These are phyloP conservation scores for Laticauda laticaudata DNA, from an alignment of 2,113 vertebrate species.

Conservation along the genomic window DNA sequence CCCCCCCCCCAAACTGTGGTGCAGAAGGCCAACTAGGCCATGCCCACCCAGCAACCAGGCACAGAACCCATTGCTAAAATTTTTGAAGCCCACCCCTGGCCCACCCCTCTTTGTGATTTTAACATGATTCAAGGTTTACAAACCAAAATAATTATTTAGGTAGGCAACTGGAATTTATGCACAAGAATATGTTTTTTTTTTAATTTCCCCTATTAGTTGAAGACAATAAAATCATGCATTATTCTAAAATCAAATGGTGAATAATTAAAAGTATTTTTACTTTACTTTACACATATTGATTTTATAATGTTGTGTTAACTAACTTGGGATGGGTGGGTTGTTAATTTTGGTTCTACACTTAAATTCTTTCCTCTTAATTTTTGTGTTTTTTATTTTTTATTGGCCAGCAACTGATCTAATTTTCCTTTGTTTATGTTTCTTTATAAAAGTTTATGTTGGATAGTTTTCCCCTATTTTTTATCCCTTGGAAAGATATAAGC, in stretches of 20 bases:
- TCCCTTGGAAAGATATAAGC: neutral
- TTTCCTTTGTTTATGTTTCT: neutral
- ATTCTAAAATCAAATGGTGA: neutral
- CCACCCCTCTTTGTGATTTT: neutral
- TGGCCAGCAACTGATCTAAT: neutral
- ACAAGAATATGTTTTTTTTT: neutral
- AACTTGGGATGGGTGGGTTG: neutral
- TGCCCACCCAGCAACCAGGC: no score
- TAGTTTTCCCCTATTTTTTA: neutral
- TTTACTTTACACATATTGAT: no score
- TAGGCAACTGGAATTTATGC: neutral
- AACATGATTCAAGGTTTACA: neutral
- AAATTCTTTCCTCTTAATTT: neutral
- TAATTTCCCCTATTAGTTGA: neutral
- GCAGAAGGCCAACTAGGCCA: no score
- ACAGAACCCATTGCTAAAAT: no score
- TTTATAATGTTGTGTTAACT: neutral
- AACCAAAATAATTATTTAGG: neutral
- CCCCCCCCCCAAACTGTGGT: no score
- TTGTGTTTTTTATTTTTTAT: neutral
- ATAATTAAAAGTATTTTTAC: neutral
- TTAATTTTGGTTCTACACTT: neutral
- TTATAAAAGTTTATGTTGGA: neutral
- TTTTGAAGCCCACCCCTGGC: no score
- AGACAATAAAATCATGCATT: neutral